Base-by-base conservation (phyloP, 2,888 invertebrate species). In the Melieria picta region DNA sequence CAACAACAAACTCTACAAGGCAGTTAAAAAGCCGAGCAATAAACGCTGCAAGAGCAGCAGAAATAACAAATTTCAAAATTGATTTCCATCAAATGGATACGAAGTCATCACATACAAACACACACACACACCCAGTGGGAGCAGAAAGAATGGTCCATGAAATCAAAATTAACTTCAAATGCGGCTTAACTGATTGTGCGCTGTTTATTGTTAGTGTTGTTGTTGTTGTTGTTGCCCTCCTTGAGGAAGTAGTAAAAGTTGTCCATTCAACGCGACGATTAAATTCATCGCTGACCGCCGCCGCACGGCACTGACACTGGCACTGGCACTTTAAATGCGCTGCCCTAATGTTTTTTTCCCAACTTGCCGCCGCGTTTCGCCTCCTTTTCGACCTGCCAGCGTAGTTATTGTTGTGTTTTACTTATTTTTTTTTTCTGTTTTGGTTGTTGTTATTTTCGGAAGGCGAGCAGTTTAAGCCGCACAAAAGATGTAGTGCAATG, bases 161-260 rank as follows among this genome's bases (percentile, higher is more conserved):
- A 70, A 70, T 70, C 57, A 70, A 65, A 65, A 70, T 65, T 70
- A 70, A 70, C 65, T 65, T 30, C 70, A 52, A 70, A 70, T 66
- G 61, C 65, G 47, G 65, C 71, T 30, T 30, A 30, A 60, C 52
- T 42, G 60, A 42, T 50, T 65, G 65, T n/a, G 58, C 1, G 57
- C 16, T 6, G 9, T 47, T 56, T 55, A 66, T 13, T 46, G 70
- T 30, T 65, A 2, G 45, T 4, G 46, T 45, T 62, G 65, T 30
- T 30, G 56, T 56, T 16, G 45, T 42, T 45, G 46, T 45, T 56
- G 56, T 60, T 61, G 7, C 13, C 48, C 13, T 55, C 56, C n/a
- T 47, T 13, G 60, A 57, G 42, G 50, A 42, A 50, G 65, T 46
- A 58, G 46, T 55, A 48, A 65, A 50, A 45, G 48, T 58, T 65